A percentile compares a stretch with the other conserved stretches of the same genome.
These are phyloP conservation scores for Apodemus speciosus DNA, from an alignment of 2,113 vertebrate species.

Conservation along the genomic window DNA sequence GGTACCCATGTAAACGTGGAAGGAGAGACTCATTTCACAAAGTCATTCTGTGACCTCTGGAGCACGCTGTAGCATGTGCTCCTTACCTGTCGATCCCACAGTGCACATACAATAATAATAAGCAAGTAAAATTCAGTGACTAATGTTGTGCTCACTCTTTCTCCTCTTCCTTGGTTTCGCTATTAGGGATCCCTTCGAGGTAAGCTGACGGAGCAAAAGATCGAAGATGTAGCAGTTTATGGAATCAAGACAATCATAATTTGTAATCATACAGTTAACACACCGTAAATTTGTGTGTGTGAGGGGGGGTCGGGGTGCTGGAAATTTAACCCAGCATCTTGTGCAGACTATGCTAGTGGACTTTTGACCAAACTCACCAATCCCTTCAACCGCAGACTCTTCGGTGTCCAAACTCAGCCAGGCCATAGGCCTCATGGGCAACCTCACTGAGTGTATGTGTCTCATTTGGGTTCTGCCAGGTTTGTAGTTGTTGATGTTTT, in stretches of 20 bases:
- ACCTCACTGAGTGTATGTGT: neutral
- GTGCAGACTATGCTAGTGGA: neutral
- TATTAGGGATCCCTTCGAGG: neutral
- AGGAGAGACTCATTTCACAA: neutral
- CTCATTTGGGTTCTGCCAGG: neutral
- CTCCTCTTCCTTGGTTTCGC: neutral
- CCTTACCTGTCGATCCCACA: accelerated
- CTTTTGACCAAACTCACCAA: neutral
- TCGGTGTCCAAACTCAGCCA: neutral
- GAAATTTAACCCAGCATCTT: neutral
- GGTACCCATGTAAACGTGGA: neutral
- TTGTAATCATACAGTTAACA: neutral
- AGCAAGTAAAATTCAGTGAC: neutral
- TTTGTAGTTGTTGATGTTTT: neutral
- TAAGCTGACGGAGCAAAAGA: neutral
- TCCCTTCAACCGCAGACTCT: neutral
- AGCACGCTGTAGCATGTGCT: too few species aligned
- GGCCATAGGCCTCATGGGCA: neutral
- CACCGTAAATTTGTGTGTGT: neutral
- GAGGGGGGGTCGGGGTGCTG: too few species aligned
- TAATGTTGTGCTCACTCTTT: neutral
- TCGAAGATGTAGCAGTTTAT: neutral
- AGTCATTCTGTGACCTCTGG: neutral
- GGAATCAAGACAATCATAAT: neutral
- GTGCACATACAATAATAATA: neutral